These are phyloP conservation scores for Egretta garzetta DNA, from an alignment of 2,113 vertebrate genomes.

Conservation along the genomic window DNA sequence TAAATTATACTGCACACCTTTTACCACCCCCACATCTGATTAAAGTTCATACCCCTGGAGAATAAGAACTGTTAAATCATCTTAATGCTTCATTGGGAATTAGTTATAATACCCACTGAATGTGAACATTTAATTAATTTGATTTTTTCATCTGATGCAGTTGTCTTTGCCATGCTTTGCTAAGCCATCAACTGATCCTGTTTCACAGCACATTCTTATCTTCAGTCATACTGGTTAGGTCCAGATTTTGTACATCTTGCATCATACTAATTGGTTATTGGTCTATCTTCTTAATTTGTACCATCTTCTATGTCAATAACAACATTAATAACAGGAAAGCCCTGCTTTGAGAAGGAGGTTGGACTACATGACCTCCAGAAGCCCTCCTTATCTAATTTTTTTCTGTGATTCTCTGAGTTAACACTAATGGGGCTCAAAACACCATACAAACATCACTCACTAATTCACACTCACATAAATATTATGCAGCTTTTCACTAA, in stretches of 20 bases:
- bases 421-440: not conserved
- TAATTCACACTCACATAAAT: not conserved
- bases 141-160: conserved; percentile 1
- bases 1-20: conserved; percentile 11
- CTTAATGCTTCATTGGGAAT: not conserved
- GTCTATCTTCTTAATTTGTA: not conserved
- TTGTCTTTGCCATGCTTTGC: not conserved
- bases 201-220: not conserved
- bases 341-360: not conserved
- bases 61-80: conserved; percentile 43
- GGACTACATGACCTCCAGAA: not conserved
- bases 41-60: conserved; percentile 20
- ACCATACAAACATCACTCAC: not conserved
- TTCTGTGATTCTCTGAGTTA: not conserved
- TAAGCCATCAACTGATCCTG: not conserved
- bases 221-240: not conserved
- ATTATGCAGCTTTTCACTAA: not conserved
- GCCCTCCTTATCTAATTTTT: not conserved
- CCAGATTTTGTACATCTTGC: not conserved
- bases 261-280: not conserved
- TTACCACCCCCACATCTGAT: not conserved
- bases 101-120: conserved; percentile 2
- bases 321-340: not conserved
- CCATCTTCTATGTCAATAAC: not conserved
- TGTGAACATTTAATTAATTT: conserved; percentile 25